A percentile compares a stretch with the other conserved stretches of the same genome.
phyloP scores from a whole-genome alignment of 2,888 invertebrate genomes.

The Morinoia aosen region DNA sequence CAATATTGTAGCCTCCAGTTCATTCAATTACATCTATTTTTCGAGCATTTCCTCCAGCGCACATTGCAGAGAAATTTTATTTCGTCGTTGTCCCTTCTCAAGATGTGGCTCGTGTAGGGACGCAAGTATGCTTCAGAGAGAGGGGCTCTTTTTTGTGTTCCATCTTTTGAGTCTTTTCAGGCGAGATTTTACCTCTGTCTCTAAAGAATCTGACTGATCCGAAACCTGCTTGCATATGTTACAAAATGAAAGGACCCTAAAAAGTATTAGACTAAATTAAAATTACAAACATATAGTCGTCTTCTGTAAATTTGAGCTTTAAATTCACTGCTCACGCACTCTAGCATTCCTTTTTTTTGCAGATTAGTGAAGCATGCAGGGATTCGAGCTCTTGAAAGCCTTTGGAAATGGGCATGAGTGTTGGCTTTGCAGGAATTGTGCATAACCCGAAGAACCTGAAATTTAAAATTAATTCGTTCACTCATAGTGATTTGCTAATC shows the following conservation, averaged over 20 bases:
- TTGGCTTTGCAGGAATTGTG: not conserved
- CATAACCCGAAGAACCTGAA: not conserved
- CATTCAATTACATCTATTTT: not conserved
- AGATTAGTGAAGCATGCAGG: not conserved
- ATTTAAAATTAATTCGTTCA: not conserved
- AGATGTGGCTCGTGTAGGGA: not conserved
- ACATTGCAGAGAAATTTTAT: not conserved
- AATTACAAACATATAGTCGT: not conserved
- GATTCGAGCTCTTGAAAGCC: not conserved
- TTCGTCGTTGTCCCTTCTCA: not conserved
- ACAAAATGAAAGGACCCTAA: not conserved
- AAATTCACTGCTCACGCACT: not conserved
- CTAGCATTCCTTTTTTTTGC: not conserved
- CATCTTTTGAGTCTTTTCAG: not conserved
- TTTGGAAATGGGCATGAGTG: not conserved
- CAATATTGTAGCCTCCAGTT: not conserved
- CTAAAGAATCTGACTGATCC: not conserved
- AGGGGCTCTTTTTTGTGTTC: not conserved
- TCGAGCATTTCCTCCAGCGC: not conserved
- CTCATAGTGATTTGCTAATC: not conserved
- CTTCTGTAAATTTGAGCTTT: not conserved
- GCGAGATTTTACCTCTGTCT: not conserved
- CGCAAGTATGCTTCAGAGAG: not conserved
- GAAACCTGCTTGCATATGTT: not conserved
- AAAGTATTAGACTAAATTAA: not conserved